Conservation (phyloP, 2,113 vertebrate genomes). For the Terrapene triunguis region DNA sequence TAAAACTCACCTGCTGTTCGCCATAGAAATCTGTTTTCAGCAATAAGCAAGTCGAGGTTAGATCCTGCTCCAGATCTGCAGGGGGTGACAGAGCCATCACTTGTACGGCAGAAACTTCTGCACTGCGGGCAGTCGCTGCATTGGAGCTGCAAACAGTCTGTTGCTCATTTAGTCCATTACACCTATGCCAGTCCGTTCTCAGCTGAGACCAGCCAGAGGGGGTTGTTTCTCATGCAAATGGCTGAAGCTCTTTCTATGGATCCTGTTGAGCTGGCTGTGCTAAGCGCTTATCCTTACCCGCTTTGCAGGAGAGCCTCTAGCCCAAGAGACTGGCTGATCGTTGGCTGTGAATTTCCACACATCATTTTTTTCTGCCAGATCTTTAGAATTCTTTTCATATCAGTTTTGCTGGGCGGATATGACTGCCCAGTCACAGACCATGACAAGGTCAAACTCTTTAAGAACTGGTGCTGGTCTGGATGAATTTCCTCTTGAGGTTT, state of each 20-base stretch:
- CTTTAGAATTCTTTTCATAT: neutral
- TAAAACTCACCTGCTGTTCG: neutral
- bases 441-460: neutral
- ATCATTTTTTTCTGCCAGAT: neutral
- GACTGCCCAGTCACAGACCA: neutral
- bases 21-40: neutral
- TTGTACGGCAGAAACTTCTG: neutral
- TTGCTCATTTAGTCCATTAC: neutral
- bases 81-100: fast-evolving
- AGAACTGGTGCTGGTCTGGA: neutral
- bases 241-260: neutral
- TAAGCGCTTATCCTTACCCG: fast-evolving
- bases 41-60: neutral
- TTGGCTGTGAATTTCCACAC: no score
- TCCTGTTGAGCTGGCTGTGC: neutral
- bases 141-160: neutral
- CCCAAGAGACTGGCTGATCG: neutral
- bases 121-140: neutral
- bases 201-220: neutral
- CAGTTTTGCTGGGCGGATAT: neutral
- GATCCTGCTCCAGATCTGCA: neutral
- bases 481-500: neutral
- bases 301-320: neutral
- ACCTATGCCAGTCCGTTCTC: neutral
- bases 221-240: fast-evolving